Evolutionary conservation across 2,888 invertebrate genomes (phyloP).

Genomic region (Erannis defoliaria): DNA sequence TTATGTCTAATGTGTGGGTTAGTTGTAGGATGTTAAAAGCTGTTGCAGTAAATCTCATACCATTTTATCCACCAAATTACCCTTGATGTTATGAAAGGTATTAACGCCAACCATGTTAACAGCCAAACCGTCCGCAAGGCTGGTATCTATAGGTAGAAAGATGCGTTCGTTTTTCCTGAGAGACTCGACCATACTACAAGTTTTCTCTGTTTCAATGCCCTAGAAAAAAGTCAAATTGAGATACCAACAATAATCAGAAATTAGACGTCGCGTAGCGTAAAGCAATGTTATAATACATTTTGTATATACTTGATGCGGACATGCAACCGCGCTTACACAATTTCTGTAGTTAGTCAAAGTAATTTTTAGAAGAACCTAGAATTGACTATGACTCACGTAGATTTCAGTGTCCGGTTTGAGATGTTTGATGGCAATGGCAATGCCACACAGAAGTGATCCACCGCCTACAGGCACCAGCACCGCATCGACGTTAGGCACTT

Average conservation of each 20-base stretch:
- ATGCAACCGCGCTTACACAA: too few species aligned
- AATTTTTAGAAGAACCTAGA: not conserved
- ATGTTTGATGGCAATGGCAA: slow-evolving; percentile 94
- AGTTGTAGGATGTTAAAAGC: too few species aligned
- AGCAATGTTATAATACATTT: too few species aligned
- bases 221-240: slow-evolving; percentile 44
- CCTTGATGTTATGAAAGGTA: slow-evolving; percentile 72
- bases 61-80: slow-evolving; percentile 79
- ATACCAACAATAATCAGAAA: too few species aligned
- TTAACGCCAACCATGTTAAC: slow-evolving; percentile 75
- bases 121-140: slow-evolving; percentile 93
- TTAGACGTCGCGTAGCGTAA: too few species aligned
- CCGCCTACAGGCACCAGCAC: slow-evolving; percentile 97
- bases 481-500: slow-evolving; percentile 94
- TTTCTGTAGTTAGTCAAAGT: too few species aligned
- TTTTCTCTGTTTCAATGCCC: slow-evolving; percentile 77
- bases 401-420: slow-evolving; percentile 93
- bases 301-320: too few species aligned
- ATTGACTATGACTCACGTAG: slow-evolving; percentile 87
- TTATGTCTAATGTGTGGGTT: too few species aligned
- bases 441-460: slow-evolving; percentile 95
- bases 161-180: slow-evolving; percentile 91
- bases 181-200: slow-evolving; percentile 74
- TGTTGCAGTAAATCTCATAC: slow-evolving; percentile 53
- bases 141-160: slow-evolving; percentile 87